phyloP scores from a whole-genome alignment of 2,797 vertebrate species.

The Pterois miles region DNA sequence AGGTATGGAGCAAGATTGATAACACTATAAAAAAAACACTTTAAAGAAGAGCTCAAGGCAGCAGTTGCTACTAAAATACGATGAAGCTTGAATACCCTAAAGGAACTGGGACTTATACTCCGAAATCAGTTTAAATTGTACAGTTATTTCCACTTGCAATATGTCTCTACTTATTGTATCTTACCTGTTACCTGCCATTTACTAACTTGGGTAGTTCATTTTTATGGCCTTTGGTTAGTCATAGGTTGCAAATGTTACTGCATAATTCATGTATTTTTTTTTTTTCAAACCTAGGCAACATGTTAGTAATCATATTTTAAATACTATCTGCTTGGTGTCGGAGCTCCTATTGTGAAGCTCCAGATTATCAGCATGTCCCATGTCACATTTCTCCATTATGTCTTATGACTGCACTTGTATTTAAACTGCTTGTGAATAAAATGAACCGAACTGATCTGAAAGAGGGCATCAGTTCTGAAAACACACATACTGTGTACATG shows the following conservation, averaged over 20 bases:
- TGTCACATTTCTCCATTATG: background rate
- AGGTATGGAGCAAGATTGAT: background rate
- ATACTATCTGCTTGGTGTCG: background rate
- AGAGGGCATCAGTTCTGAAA: background rate
- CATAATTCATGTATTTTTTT: background rate
- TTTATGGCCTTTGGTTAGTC: background rate
- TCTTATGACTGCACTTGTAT: background rate
- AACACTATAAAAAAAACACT: background rate
- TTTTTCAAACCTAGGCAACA: background rate
- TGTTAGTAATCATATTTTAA: background rate
- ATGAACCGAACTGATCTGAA: no score
- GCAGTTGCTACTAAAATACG: background rate
- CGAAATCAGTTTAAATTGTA: background rate
- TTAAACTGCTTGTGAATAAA: background rate
- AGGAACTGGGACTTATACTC: background rate
- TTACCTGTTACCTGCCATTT: background rate
- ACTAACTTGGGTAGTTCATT: background rate
- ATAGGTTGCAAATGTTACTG: background rate
- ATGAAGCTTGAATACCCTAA: background rate
- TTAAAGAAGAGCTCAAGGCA: background rate
- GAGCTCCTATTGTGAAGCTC: background rate
- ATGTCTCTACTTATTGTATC: accelerated
- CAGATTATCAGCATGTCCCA: background rate
- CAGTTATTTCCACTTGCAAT: no score
- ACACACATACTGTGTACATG: background rate